These are phyloP conservation scores for Rambutsinella grinnellia DNA, from an alignment of 2,888 invertebrate species.

Conservation along the genomic window DNA sequence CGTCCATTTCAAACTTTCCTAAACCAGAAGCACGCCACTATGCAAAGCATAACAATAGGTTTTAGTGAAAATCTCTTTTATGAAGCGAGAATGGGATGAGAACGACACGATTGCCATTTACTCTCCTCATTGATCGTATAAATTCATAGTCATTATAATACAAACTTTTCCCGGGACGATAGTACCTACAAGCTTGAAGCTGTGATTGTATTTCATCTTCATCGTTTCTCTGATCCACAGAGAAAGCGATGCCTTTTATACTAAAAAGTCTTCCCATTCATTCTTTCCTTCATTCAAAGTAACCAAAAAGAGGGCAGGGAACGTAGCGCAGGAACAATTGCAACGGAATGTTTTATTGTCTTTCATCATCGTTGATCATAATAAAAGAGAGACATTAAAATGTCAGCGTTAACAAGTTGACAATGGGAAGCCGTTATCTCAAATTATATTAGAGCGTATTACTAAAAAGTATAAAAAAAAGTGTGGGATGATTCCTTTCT, in stretches of 20 bases:
- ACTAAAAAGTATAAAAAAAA: too few species aligned
- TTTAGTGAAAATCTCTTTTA: too few species aligned
- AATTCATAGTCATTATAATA: not conserved
- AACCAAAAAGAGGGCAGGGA: conserved; percentile 24
- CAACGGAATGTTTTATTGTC: conserved; percentile 36
- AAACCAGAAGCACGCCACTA: too few species aligned
- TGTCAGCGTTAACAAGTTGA: conserved; percentile 50
- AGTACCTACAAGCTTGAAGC: not conserved
- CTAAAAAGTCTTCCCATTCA: not conserved
- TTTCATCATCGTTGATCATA: conserved; percentile 51
- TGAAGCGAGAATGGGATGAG: conserved; percentile 15
- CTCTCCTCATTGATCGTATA: conserved; percentile 26
- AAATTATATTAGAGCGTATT: too few species aligned
- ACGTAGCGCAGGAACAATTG: conserved; percentile 18
- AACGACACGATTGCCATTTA: conserved; percentile 43
- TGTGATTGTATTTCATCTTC: conserved; percentile 2
- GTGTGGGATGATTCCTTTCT: too few species aligned
- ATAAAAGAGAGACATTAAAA: conserved; percentile 47
- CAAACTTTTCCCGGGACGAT: not conserved
- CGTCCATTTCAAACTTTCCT: too few species aligned
- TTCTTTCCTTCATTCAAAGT: too few species aligned
- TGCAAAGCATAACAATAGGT: too few species aligned
- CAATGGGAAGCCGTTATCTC: conserved; percentile 19
- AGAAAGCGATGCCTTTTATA: not conserved
- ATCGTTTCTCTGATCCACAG: not conserved